Base-by-base conservation (phyloP, 2,113 vertebrate species). In the Leptobrachium ailaonicum region DNA sequence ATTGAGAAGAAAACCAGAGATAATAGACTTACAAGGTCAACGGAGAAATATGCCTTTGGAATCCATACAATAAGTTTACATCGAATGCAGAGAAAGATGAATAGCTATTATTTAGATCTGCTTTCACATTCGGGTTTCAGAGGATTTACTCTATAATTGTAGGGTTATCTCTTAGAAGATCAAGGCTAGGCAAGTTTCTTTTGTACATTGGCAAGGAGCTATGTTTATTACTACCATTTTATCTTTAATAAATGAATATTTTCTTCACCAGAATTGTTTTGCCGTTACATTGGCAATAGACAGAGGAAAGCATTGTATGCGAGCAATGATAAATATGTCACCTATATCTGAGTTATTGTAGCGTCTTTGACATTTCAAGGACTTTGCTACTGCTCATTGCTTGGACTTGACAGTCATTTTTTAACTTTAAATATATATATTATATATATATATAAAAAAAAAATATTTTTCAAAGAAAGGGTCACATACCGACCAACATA, bases 1-100 rank as follows among this genome's bases (percentile, higher is more conserved):
- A 56, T 80, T 68, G 9, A 40, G 63, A 68, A 41, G 58, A 64
- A 79, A 20, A 11, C 56, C 56, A 20, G 41, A 68, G 62, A 69
- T 67, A 66, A 81, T 63, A 63, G 76, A 63, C 53, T 44, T 10
- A 12, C 32, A 69, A 81, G 66, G 79, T 41, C 64, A 20, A 42
- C 43, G 41, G 50, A 74, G 12, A 45, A 73, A 68, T 40, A 66
- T 0, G 40, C 58, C 42, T 77, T 54, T 53, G 62, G 47, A 41
- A 41, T 45, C 20, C 9, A 68, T 60, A 73, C 78, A 80, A 66
- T 60, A 20, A 20, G 5, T 56, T 14, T 40, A 56, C 64, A 41
- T 76, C 50, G 56, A 4, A 0, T 41, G 64, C 2, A 41, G 2
- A 1, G 63, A 50, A 32, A 2, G 6, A 3, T 3, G 50, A 45